Conservation (phyloP, 2,888 invertebrate species). For the Plebejus argus region DNA sequence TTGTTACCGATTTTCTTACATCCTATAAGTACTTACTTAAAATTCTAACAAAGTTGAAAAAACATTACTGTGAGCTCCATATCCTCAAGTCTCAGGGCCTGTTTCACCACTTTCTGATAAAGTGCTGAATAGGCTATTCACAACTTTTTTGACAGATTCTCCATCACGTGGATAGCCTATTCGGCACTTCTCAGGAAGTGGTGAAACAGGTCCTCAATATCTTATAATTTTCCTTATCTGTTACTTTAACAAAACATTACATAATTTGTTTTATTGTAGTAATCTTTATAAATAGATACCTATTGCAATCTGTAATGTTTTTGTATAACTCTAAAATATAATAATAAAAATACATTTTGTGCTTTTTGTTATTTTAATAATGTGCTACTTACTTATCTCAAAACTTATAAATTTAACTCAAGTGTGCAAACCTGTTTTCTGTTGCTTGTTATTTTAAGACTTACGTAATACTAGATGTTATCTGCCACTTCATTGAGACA, state of each 20-base stretch:
- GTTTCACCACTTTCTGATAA: no score
- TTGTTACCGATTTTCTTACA: neutral
- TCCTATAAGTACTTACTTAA: neutral
- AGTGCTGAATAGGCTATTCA: neutral
- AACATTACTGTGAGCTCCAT: no score
- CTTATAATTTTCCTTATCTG: neutral
- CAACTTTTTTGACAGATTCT: no score
- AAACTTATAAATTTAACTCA: neutral
- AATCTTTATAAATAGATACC: neutral
- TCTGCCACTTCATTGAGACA: no score
- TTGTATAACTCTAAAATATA: neutral
- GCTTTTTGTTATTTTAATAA: neutral
- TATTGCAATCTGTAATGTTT: neutral
- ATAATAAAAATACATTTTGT: slow-evolving; percentile 1
- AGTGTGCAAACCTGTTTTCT: neutral
- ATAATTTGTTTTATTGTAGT: neutral
- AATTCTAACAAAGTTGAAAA: neutral
- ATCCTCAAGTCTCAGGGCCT: no score
- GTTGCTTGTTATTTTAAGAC: neutral
- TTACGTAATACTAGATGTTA: neutral
- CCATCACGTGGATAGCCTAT: no score
- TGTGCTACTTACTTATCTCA: neutral
- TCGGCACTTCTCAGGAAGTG: no score
- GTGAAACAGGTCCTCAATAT: neutral
- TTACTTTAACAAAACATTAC: neutral